Base-by-base conservation (phyloP, 2,888 invertebrate genomes). In the Geophilus truncorum region DNA sequence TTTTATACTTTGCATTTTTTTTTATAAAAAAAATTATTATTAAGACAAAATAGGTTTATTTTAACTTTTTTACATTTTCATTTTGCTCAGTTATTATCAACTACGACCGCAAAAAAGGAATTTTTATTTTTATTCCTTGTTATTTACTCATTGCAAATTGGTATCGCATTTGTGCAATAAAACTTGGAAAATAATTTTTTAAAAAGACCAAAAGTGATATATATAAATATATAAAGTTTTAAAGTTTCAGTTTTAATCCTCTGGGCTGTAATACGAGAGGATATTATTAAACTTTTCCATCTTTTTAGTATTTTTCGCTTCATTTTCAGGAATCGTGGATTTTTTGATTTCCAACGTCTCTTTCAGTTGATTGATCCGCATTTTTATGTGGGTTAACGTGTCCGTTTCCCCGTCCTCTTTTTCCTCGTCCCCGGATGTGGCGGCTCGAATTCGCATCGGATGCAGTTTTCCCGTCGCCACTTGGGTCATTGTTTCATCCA, bases 231-330 rank as follows among this genome's bases (percentile, higher is more conserved):
- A 57, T 9, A 7, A 57, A 9, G n/a, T 57, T 57, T 57, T 57
- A n/a, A 57, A 57, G 23, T 57, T 57, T 57, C 18, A 57, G 18
- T 57, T 57, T 57, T 57, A 57, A 18, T 57, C 57, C 57, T 57
- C 57, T 57, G 57, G 57, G 9, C 18, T 57, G 57, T 57, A 57
- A 57, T 57, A 57, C 57, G 57, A 57, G 57, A 57, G 57, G 57
- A 57, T 57, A n/a, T 57, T 57, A 57, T 57, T 57, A 57, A 57
- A 57, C 57, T 57, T n/a, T 57, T 57, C 57, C 57, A 57, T 57
- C 57, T 57, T 57, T 57, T 57, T n/a, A 57, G 15, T 57, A 23
- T 1, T 57, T 1, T 57, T 9, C 18, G 1, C 18, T 18, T 5
- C 5, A 18, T 57, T 57, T 18, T 76, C 76, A 25, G 76, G 18